A percentile compares a stretch with the other conserved stretches of the same genome.
Evolutionary conservation across 2,888 invertebrate species (phyloP).

Genomic region (Graphium colonna): DNA sequence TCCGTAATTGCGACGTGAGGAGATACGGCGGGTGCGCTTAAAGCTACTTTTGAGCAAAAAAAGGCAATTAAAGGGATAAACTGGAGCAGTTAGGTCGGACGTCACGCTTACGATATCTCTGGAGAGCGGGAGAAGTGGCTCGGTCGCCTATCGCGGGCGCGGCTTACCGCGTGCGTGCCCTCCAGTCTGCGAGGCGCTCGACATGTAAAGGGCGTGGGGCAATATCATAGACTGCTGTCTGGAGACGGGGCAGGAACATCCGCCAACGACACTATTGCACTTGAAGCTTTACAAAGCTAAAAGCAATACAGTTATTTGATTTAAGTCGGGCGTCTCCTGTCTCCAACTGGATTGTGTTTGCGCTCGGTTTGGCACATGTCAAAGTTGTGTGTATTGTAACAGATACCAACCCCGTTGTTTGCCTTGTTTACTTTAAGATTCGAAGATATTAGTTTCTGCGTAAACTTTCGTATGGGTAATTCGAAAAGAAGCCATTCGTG

Average conservation of each 20-base stretch:
- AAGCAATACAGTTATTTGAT: conserved; percentile 81
- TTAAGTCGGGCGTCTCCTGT: conserved; percentile 76
- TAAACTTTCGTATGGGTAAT: conserved; percentile 18
- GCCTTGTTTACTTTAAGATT: conserved; percentile 61
- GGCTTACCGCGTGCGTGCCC: conserved; percentile 49
- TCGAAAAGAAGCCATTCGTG: conserved; percentile 6
- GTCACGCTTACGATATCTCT: conserved; percentile 67
- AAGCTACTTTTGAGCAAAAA: conserved; percentile 71
- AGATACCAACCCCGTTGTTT: conserved; percentile 60
- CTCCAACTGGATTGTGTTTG: conserved; percentile 76
- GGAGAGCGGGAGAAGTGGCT: conserved; percentile 40
- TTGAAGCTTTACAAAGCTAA: conserved; percentile 78
- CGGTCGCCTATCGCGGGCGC: conserved; percentile 28
- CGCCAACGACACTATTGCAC: conserved; percentile 76
- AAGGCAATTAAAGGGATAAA: conserved; percentile 79
- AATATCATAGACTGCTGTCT: conserved; percentile 78
- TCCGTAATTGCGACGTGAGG: conserved; percentile 79
- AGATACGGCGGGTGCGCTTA: conserved; percentile 74
- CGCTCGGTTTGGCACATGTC: conserved; percentile 77
- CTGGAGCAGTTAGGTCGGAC: conserved; percentile 71
- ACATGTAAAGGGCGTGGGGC: conserved; percentile 79
- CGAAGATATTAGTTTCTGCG: conserved; percentile 53
- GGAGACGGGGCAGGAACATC: conserved; percentile 71
- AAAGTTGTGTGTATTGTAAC: conserved; percentile 78
- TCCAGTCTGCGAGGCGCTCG: conserved; percentile 50